Conservation (phyloP, 1,140 invertebrate genomes). For the Drosophila tsacasi region DNA sequence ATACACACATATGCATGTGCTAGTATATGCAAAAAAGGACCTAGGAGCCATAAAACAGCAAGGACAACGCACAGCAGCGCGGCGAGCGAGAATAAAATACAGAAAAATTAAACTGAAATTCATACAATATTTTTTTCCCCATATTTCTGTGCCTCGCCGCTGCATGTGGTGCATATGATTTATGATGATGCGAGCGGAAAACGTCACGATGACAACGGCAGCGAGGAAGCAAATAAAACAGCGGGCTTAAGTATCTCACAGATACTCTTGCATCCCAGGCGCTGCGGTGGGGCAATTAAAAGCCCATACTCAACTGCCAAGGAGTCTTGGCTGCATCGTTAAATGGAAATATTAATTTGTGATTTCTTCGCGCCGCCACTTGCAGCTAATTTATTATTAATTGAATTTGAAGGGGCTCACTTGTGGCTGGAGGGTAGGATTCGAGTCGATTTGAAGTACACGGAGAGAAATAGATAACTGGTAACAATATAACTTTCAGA, state of each 20-base stretch:
- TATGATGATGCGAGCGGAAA: conserved; percentile 71
- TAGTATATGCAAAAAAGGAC: conserved; percentile 55
- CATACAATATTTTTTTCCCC: conserved; percentile 41
- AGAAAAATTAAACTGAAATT: conserved; percentile 54
- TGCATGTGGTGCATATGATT: conserved; percentile 79
- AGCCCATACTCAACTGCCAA: conserved; percentile 39
- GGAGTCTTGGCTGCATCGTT: conserved; percentile 51
- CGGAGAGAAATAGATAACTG: not conserved
- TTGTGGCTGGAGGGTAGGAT: not conserved
- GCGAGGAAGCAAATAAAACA: conserved; percentile 50
- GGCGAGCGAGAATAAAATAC: conserved; percentile 42
- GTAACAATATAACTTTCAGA: not conserved
- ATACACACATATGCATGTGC: conserved; percentile 19
- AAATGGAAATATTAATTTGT: conserved; percentile 73
- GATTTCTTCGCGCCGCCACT: conserved; percentile 64
- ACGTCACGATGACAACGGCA: conserved; percentile 55
- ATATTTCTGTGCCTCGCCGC: conserved; percentile 50
- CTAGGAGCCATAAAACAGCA: conserved; percentile 70
- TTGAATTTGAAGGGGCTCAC: conserved; percentile 60
- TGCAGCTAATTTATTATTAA: conserved; percentile 82
- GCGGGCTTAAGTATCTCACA: conserved; percentile 47
- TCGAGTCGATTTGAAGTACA: not conserved
- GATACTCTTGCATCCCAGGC: conserved; percentile 32
- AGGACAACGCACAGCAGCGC: conserved; percentile 55
- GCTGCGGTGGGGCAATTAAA: conserved; percentile 62